Evolutionary conservation across 2,113 vertebrate genomes (phyloP), one percentile per base, ranked within the genome.

Genomic region (Chelonoidis abingdonii): DNA sequence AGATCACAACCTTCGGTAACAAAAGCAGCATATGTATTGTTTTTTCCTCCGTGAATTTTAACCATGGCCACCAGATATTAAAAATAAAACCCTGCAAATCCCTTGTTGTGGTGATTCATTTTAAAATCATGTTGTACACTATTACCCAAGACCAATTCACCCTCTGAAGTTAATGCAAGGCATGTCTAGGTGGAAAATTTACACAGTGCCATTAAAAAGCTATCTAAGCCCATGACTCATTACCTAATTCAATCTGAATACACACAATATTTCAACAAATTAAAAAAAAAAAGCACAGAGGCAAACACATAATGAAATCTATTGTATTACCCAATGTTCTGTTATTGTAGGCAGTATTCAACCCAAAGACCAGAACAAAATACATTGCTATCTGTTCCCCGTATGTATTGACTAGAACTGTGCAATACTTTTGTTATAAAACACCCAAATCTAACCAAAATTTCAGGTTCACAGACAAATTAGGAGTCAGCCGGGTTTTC

Each of bases 11-110:
- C 83, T 81, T 14, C 21, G 31, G 9, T 25, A 82, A 94, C 49
- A 50, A 82, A 95, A 95, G 38, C 35, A 82, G 72, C 41, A 38
- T 47, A 2, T 25, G 17, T 27, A 47, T 24, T 88, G 11, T 2
- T 88, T 91, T 91, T 91, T 44, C 44, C 79, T 72, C 65, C 16
- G 29, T 75, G 9, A 50, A 25, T 95, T 90, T 57, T 79, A 95
- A 25, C 57, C n/a, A 19, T 25, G 13, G 16, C 16, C 38, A 91
- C 5, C 12, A 86, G 62, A 57, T 88, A 82, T 31, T 95, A 50
- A 90, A 95, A 88, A 65, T 25, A 53, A 83, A 89, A 65, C 41
- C 2, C 5, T 16, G 35, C 54, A 87, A 87, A 93, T 82, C 16
- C 2, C 16, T n/a, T 93, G 3, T 35, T 83, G 31, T 95, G 69